Evolutionary conservation across 2,113 vertebrate genomes (phyloP).

Genomic region (Apeltes quadracus): DNA sequence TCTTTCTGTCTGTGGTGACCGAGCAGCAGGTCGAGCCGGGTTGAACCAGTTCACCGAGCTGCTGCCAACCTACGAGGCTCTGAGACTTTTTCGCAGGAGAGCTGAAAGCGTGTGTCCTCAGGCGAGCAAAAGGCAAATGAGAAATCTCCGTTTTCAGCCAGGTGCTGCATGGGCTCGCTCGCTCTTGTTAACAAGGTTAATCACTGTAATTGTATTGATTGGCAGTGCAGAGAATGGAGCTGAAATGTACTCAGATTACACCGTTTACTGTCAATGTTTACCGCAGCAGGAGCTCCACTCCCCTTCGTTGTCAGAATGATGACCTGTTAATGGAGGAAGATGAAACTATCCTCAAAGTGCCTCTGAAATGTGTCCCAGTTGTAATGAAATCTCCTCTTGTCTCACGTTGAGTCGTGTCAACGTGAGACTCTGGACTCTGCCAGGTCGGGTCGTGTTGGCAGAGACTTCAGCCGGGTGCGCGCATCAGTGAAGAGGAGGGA

Average conservation of each 20-base stretch:
- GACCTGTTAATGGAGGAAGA: background rate
- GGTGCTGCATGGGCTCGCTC: background rate
- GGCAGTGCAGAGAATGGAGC: background rate
- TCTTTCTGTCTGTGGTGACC: background rate
- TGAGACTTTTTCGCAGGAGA: background rate
- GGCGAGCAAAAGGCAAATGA: background rate
- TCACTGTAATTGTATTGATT: background rate
- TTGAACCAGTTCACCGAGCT: background rate
- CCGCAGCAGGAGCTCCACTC: background rate
- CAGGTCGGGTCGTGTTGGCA: constrained; percentile 14
- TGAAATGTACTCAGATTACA: background rate
- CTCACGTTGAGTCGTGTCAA: no score
- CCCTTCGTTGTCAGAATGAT: background rate
- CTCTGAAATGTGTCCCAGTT: no score
- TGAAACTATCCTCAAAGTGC: no score
- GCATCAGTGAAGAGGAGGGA: constrained; percentile 6
- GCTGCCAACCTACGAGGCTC: background rate
- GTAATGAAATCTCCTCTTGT: no score
- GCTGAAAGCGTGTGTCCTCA: background rate
- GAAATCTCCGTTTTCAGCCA: background rate
- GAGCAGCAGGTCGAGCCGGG: background rate
- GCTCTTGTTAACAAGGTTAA: background rate
- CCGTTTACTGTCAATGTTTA: background rate
- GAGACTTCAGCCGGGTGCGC: constrained; percentile 26
- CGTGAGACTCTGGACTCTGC: no score